Evolutionary conservation across 2,113 vertebrate genomes (phyloP), one percentile per base, ranked within the genome.

Genomic region (Crypturellus undulatus): DNA sequence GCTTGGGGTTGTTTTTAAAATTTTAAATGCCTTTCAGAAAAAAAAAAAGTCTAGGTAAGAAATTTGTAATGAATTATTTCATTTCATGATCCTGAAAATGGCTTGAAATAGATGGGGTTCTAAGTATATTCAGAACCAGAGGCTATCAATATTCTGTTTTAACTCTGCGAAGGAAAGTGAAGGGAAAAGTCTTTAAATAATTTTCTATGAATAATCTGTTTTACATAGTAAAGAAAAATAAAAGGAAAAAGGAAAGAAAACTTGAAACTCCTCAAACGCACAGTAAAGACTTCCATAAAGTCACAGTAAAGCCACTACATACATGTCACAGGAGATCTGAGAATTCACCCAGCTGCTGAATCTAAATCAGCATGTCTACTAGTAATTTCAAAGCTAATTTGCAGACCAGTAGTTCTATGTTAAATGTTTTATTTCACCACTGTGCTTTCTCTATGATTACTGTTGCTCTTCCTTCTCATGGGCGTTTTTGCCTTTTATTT

Each of bases 171-270:
- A 69, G 73, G 34, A 89, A 93, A 94, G 60, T 17, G 72, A 88
- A 62, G 62, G 85, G 52, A 93, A 97, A 96, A 71, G 38, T 78
- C 79, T 84, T 81, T 52, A 88, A 92, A 87, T 92, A 86, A 91
- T 90, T 79, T 84, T 93, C 47, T 49, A 34, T 4, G 51, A 93
- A 67, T 42, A 85, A 58, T 89, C 54, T 94, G 54, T 91, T 95
- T 94, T 60, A 79, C 24, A 52, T 32, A 84, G 28, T 24, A 76
- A 68, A 51, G n/a, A 70, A 38, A n/a, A 32, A 7, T 3, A 5
- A 4, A 11, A 12, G 12, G 68, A 40, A 5, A 26, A 26, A 20
- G 25, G 40, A 52, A 52, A 30, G 68, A 42, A 81, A 89, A 65
- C 18, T 21, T 36, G n/a, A 78, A 63, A 67, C 26, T 67, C 38